Conservation (phyloP, 2,888 invertebrate species). For the Drosophila imparisetae region DNA sequence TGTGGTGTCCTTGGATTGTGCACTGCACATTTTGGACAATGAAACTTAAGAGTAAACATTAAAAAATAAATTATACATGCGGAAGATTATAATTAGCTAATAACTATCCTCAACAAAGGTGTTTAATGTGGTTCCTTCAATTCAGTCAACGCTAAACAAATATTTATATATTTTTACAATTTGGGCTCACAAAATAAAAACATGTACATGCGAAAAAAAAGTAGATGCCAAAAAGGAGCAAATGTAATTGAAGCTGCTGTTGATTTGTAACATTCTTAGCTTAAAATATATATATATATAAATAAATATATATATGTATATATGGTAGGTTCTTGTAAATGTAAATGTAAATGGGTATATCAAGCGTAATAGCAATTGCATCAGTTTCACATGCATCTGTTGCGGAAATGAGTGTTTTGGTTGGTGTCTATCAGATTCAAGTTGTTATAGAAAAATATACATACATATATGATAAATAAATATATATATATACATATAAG, state of each 20-base stretch:
- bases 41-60: conserved; percentile 26
- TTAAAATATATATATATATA: conserved; percentile 14
- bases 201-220: background rate
- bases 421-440: conserved; percentile 70
- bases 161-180: conserved; percentile 21
- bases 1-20: conserved; percentile 19
- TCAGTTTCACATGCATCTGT: conserved; percentile 64
- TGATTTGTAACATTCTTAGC: conserved; percentile 34
- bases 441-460: conserved; percentile 73
- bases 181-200: conserved; percentile 16
- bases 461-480: conserved; percentile 61
- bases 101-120: conserved; percentile 54
- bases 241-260: conserved; percentile 25
- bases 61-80: conserved; percentile 50
- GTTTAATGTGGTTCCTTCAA: conserved; percentile 39
- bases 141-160: conserved; percentile 58
- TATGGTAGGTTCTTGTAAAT: conserved; percentile 19
- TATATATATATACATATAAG: conserved; percentile 45
- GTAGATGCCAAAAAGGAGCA: conserved; percentile 9
- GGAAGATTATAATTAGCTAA: conserved; percentile 49
- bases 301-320: conserved; percentile 20
- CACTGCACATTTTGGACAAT: conserved; percentile 55
- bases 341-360: conserved; percentile 52
- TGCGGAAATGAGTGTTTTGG: conserved; percentile 69
- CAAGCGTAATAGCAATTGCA: conserved; percentile 79